Base-by-base conservation (phyloP, 2,113 vertebrate genomes). In the Brachionichthys hirsutus region DNA sequence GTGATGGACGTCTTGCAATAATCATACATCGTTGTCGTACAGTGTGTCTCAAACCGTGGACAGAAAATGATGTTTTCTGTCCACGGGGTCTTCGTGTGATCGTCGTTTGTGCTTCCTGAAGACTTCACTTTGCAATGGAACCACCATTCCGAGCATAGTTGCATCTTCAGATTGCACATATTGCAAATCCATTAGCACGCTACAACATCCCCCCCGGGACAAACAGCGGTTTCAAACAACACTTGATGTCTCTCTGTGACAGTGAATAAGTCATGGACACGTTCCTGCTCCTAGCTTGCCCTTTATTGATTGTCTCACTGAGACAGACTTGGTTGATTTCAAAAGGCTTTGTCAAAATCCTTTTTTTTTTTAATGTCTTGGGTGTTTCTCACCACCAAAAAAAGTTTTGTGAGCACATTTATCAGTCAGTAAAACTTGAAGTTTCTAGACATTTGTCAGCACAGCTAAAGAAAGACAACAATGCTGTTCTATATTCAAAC, bases 111-210 rank as follows among this genome's bases (percentile, higher is more conserved):
- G 59, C 70, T 64, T 77, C 83, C 83, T 70, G 77, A 82, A 83
- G 75, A 67, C 72, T 87, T 87, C 74, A 82, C 80, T 84, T 85
- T 73, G 50, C 54, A 34, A 57, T 58, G 48, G 67, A 59, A 53
- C 68, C 46, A 40, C 84, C 72, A 83, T 87, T 78, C 82, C 63
- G 4, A 14, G 53, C 70, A 70, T 84, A 82, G 87, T 86, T 88
- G 82, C 71, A 73, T 87, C 84, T 82, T 79, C 50, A 83, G 75
- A 83, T 53, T 35, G 14, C 78, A 71, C 58, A 74, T 78, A 77
- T 82, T 78, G 76, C 56, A 70, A 88, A 84, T 83, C 84, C 85
- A 84, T 88, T 80, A 88, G 58, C 74, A 49, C 68, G 50, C 58
- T 65, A 70, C 68, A 87, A 75, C 62, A 69, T 62, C 48, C 19